Conservation (phyloP, 2,797 vertebrate species). For the Choloepus didactylus region DNA sequence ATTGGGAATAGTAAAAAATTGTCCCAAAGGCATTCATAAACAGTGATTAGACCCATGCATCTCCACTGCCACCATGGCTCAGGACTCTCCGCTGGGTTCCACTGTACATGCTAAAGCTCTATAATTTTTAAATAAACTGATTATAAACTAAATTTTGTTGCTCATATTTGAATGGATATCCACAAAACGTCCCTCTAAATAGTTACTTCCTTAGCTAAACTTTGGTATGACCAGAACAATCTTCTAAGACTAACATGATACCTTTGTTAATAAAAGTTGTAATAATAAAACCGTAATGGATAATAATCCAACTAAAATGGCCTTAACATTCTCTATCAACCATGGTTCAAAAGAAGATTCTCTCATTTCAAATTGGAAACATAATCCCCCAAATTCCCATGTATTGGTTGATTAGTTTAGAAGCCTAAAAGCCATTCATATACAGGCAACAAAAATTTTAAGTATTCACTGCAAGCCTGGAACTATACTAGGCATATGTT, state of each 20-base stretch:
- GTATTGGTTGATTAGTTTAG: conserved; percentile 16
- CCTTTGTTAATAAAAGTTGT: conserved; percentile 12
- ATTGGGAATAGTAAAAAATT: conserved; percentile 44
- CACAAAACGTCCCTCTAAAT: conserved; percentile 46
- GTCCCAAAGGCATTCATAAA: not conserved
- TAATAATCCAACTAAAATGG: conserved; percentile 46
- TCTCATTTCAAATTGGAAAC: conserved; percentile 59
- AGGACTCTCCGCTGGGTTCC: not conserved
- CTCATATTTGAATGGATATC: conserved; percentile 46
- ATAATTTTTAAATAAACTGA: conserved; percentile 53
- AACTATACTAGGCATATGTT: not conserved
- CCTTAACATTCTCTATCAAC: not conserved
- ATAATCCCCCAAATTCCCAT: conserved; percentile 1
- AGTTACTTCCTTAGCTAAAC: conserved; percentile 49
- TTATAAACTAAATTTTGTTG: conserved; percentile 43
- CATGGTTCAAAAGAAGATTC: not conserved
- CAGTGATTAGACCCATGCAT: not conserved
- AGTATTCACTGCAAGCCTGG: not conserved
- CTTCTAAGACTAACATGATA: conserved; percentile 43
- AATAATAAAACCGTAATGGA: conserved; percentile 37
- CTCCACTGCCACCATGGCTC: not conserved
- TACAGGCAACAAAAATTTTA: conserved; percentile 22
- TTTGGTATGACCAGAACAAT: conserved; percentile 33
- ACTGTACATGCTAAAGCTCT: conserved; percentile 30
- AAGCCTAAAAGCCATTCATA: conserved; percentile 36